Base-by-base conservation (phyloP, 2,797 vertebrate genomes). In the Merluccius polli region DNA sequence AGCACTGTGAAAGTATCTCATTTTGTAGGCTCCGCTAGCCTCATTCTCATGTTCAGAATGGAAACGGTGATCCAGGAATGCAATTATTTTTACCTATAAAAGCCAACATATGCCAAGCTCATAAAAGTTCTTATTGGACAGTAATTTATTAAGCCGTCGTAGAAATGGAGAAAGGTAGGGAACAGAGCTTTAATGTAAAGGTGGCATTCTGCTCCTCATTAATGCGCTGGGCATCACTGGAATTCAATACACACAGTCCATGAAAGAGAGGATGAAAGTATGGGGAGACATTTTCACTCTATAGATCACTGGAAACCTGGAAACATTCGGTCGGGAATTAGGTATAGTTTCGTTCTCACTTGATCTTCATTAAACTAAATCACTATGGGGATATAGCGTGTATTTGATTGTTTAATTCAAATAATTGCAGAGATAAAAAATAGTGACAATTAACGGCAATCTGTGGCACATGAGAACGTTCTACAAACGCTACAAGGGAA, bases 81-180 rank as follows among this genome's bases (percentile, higher is more conserved):
- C 94, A 97, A 97, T 97, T 97, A 97, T 96, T 95, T 95, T 94
- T 94, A 94, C 93, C 95, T 96, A 97, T 96, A 97, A 96, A 97
- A 96, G 94, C 94, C 94, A 96, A 96, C 96, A 97, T 96, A 97
- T 97, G 96, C 95, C 95, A 95, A 95, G 95, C 95, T 95, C 95
- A 96, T 97, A 96, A 96, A 97, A 96, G 91, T 93, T 96, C 95
- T 96, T 95, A 96, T 96, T 96, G 94, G 92, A 94, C 89, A 86
- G 93, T 94, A 94, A 94, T 94, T 93, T 94, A 94, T 93, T 95
- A 95, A 95, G 94, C 92, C 93, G 92, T 93, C 91, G 92, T 88
- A 90, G 88, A 90, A 90, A 88, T 88, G 85, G 86, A 86, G 83
- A 85, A 87, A 85, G 85, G 85, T 84, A 87, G 87, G 88, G 87